These are phyloP conservation scores for Uloborus diversus DNA, from an alignment of 1,140 invertebrate species.

Conservation along the genomic window DNA sequence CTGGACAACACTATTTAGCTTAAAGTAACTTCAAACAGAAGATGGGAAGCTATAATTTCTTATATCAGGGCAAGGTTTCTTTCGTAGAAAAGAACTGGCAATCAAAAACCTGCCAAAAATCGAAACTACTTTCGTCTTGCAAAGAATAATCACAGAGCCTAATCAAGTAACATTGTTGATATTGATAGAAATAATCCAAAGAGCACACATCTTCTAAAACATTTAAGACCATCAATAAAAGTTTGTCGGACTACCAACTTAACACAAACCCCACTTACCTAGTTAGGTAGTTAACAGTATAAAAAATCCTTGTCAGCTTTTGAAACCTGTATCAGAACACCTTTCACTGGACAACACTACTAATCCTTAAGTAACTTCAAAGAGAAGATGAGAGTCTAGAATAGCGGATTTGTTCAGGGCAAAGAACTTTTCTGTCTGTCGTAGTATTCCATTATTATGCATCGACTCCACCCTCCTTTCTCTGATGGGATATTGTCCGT, in stretches of 20 bases:
- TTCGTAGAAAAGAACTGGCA: too few relatives aligned
- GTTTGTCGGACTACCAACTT: too few relatives aligned
- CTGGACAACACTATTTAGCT: background rate
- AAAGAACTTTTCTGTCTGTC: conserved; percentile 5
- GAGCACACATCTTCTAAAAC: too few relatives aligned
- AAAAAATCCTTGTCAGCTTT: background rate
- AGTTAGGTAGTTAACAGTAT: too few relatives aligned
- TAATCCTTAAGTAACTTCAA: conserved; percentile 11
- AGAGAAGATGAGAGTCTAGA: background rate
- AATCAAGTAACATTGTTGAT: too few relatives aligned
- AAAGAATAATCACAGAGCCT: too few relatives aligned
- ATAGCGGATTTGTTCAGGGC: conserved; percentile 14
- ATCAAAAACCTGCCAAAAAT: too few relatives aligned
- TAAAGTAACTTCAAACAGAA: background rate
- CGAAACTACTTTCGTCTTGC: too few relatives aligned
- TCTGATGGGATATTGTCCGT: background rate
- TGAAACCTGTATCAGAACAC: background rate
- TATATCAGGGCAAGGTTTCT: conserved; percentile 5
- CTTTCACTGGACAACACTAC: background rate
- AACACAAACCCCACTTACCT: too few relatives aligned
- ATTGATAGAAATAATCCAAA: too few relatives aligned
- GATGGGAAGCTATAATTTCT: background rate
- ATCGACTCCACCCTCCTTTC: conserved; percentile 4
- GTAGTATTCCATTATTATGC: background rate
- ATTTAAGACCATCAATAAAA: too few relatives aligned